Evolutionary conservation across 1,140 invertebrate species (phyloP), one percentile per base, ranked within the genome.

Genomic region (Potamilus streckersoni): DNA sequence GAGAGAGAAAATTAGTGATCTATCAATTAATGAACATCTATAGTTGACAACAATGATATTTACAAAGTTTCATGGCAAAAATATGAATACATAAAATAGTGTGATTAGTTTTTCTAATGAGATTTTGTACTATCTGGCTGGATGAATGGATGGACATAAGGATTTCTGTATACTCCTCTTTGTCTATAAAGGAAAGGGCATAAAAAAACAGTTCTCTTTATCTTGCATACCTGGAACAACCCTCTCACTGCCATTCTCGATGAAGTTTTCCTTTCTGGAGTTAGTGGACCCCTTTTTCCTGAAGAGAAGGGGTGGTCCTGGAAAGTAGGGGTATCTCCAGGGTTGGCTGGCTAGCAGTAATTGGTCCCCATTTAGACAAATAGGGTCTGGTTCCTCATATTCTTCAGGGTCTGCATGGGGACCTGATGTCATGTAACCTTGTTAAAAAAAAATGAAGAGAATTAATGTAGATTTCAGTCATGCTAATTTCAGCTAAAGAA

Each of bases 401-500:
- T 83, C 78, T 49, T 62, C 38, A n/a, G 82, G 83, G 15, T 71
- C 65, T 17, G 79, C 78, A n/a, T 73, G 23, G 59, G 79, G 76
- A 15, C 80, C 83, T 2, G 82, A 83, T 20, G 76, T 79, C 14
- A 80, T 82, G 65, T 85, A 82, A 31, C 80, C 81, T 77, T 69
- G n/a, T 20, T 69, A 20, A 69, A 5, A 6, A 20, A 16, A 17
- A 11, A 49, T 0, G 38, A 49, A 49, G 38, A 49, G 38, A 49
- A 49, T 49, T 8, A 49, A 11, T 49, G 6, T 6, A 49, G 38
- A 8, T 49, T 8, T 49, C 11, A 49, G 38, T 11, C 38, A 8
- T 49, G 38, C 38, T 49, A 49, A 8, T 49, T 49, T 49, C 1
- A 8, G 38, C 11, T 49, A 49, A 6, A 49, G 11, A 49, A 4